These are phyloP conservation scores for Penaeus vannamei DNA, from an alignment of 1,140 invertebrate genomes.

Conservation along the genomic window DNA sequence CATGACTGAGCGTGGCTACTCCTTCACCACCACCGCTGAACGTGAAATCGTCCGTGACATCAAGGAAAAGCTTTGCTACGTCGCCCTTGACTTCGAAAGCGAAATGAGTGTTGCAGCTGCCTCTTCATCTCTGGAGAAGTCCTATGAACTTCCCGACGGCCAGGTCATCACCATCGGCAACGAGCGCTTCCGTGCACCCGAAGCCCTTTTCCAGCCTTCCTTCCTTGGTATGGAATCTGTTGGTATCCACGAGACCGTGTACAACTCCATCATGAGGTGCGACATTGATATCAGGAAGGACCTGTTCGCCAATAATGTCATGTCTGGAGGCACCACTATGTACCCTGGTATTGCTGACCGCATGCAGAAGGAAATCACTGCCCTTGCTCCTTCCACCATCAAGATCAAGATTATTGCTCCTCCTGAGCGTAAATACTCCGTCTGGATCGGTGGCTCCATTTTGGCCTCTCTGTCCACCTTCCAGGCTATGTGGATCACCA, in stretches of 20 bases:
- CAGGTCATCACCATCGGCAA: constrained; percentile 72
- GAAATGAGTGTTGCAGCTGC: constrained; percentile 68
- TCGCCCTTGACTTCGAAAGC: constrained; percentile 75
- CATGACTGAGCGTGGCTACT: constrained; percentile 82
- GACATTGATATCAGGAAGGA: constrained; percentile 78
- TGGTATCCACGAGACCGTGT: constrained; percentile 86
- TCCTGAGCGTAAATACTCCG: constrained; percentile 60
- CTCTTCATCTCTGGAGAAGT: constrained; percentile 69
- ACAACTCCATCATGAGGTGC: constrained; percentile 79
- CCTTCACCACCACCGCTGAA: constrained; percentile 79
- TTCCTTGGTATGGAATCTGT: constrained; percentile 89
- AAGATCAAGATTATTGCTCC: constrained; percentile 63
- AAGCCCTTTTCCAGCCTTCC: constrained; percentile 82
- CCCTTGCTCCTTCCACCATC: constrained; percentile 61
- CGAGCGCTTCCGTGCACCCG: constrained; percentile 84
- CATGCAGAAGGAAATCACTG: constrained; percentile 76
- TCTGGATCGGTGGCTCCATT: constrained; percentile 65
- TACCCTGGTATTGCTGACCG: constrained; percentile 77
- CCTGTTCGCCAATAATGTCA: constrained; percentile 83
- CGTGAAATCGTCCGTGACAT: constrained; percentile 93
- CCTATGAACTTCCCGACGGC: constrained; percentile 72
- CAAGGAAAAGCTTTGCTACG: constrained; percentile 93
- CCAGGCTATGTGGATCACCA: constrained; percentile 65
- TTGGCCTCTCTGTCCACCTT: constrained; percentile 63
- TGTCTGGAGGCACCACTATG: constrained; percentile 79